These are phyloP conservation scores for Crepidodera aurea DNA, from an alignment of 2,888 invertebrate species.

Conservation along the genomic window DNA sequence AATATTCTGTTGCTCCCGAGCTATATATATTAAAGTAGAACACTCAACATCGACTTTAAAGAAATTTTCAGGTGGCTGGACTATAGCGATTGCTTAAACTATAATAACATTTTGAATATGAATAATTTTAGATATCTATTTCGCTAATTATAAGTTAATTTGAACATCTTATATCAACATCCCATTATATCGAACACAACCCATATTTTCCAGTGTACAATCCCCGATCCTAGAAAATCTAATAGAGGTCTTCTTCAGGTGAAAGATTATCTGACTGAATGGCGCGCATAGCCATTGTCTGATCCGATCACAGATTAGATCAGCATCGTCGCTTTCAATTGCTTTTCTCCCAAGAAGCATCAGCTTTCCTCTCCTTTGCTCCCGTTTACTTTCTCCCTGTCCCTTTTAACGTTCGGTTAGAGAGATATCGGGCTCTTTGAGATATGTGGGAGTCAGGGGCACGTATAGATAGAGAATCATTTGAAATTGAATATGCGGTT, in stretches of 20 bases:
- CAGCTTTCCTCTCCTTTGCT: not conserved
- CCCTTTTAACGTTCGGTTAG: not conserved
- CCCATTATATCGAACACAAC: too few relatives aligned
- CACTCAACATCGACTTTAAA: too few relatives aligned
- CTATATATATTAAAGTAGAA: too few relatives aligned
- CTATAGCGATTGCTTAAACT: too few relatives aligned
- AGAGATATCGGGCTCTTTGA: not conserved
- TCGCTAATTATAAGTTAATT: too few relatives aligned
- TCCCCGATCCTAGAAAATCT: not conserved
- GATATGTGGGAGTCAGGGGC: not conserved
- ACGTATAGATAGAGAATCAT: not conserved
- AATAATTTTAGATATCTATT: too few relatives aligned
- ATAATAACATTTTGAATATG: too few relatives aligned
- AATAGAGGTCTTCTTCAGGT: conserved; percentile 22
- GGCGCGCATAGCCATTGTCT: conserved; percentile 23
- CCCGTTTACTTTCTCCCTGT: not conserved
- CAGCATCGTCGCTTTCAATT: conserved; percentile 32
- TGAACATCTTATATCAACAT: too few relatives aligned
- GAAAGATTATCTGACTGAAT: conserved; percentile 25
- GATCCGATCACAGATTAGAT: conserved; percentile 29
- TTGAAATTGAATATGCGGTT: not conserved
- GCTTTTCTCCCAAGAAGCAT: conserved; percentile 14
- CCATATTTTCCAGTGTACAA: not conserved
- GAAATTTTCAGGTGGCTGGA: too few relatives aligned
- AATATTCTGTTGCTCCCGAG: too few relatives aligned